Evolutionary conservation across 2,797 vertebrate genomes (phyloP).

Genomic region (Falco concolor): DNA sequence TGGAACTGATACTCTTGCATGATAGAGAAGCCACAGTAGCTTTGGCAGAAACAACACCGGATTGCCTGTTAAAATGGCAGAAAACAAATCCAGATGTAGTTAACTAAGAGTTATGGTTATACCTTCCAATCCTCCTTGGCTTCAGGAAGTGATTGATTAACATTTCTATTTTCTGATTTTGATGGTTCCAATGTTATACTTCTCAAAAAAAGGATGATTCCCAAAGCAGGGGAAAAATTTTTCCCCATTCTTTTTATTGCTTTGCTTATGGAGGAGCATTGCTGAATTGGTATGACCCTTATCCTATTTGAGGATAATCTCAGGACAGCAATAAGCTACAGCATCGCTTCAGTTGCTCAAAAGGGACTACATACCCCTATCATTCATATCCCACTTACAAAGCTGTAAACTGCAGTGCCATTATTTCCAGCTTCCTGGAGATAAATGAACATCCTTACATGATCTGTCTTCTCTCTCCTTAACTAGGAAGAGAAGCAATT

Average conservation of each 20-base stretch:
- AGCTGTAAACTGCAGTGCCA: not conserved
- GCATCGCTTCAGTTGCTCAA: not conserved
- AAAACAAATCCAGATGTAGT: conserved; percentile 33
- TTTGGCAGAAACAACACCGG: not conserved
- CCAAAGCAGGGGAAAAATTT: not conserved
- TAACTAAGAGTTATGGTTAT: not conserved
- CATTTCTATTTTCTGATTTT: not conserved
- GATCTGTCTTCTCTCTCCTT: conserved; percentile 11
- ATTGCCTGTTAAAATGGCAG: not conserved
- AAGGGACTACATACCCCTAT: not conserved
- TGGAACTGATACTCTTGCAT: not conserved
- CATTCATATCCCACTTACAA: conserved; percentile 28
- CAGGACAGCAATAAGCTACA: not conserved
- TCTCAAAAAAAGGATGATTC: not conserved
- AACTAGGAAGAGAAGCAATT: not conserved
- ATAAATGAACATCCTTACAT: conserved; percentile 8
- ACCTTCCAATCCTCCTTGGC: not conserved
- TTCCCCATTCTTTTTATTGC: not conserved
- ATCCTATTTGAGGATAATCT: not conserved
- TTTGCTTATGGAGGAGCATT: not conserved
- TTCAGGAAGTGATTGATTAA: conserved; percentile 1
- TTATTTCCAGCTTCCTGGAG: conserved; percentile 13
- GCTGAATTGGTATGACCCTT: not conserved
- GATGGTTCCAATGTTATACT: not conserved
- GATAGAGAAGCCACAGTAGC: not conserved